Evolutionary conservation across 1,140 invertebrate genomes (phyloP).

Genomic region (Drepana arcuata): DNA sequence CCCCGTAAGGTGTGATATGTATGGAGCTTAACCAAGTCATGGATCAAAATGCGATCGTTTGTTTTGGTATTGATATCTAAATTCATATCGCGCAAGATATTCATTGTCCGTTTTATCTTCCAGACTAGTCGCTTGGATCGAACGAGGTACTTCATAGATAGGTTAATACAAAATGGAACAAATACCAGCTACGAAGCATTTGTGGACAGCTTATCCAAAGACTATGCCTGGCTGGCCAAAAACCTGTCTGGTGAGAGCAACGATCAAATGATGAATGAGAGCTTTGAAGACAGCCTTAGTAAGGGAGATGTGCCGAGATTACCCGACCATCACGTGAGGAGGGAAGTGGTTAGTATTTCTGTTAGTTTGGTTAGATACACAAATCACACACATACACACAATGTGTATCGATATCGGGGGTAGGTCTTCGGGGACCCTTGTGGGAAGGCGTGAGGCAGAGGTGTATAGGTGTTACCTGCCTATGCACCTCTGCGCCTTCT

Average conservation of each 20-base stretch:
- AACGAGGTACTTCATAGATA: slow-evolving; percentile 48
- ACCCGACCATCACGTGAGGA: slow-evolving; percentile 64
- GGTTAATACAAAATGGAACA: slow-evolving; percentile 37
- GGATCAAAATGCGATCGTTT: too few relatives aligned
- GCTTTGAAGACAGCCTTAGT: slow-evolving; percentile 57
- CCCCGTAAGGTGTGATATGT: too few relatives aligned
- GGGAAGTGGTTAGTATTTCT: slow-evolving; percentile 53
- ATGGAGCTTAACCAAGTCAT: too few relatives aligned
- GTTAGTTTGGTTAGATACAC: too few relatives aligned
- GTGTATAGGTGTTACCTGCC: too few relatives aligned
- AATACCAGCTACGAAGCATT: slow-evolving; percentile 56
- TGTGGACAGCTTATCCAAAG: slow-evolving; percentile 57
- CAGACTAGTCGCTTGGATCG: slow-evolving; percentile 43
- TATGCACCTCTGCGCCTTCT: too few relatives aligned
- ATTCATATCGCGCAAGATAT: too few relatives aligned
- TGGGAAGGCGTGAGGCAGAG: too few relatives aligned
- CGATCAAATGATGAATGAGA: slow-evolving; percentile 41
- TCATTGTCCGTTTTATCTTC: slow-evolving; percentile 3
- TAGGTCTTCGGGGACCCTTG: too few relatives aligned
- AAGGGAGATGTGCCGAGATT: slow-evolving; percentile 70
- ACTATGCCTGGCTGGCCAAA: slow-evolving; percentile 69
- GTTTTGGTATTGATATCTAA: too few relatives aligned
- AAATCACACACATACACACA: too few relatives aligned
- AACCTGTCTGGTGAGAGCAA: slow-evolving; percentile 50
- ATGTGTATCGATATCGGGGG: too few relatives aligned